Base-by-base conservation (phyloP, 2,113 vertebrate genomes). In the Holacanthus passer region DNA sequence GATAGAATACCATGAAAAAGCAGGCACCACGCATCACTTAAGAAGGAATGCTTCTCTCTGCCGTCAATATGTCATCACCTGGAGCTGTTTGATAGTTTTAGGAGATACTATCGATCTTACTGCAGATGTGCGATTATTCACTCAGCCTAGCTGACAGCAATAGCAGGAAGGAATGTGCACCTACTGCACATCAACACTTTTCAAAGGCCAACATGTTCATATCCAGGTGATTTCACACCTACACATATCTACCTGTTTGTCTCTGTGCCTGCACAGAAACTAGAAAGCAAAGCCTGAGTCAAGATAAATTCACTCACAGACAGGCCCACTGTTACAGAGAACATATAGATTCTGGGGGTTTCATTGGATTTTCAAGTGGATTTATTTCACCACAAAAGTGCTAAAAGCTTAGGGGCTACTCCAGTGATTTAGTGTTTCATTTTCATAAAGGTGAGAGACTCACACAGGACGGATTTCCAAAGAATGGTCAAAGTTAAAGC, bases 161-260 rank as follows among this genome's bases (percentile, higher is more conserved):
- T 85, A 5, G 80, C 86, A 74, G 24, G 47, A 80, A 91, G 86
- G 91, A 95, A 90, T 92, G 83, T 66, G 50, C 58, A 69, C 32
- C 27, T 47, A 58, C 45, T 71, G 20, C 31, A 58, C 59, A 72
- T 89, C 84, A 83, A 59, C 71, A 86, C 71, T 55, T 67, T 55
- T 41, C 39, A 71, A 62, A 62, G 65, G 24, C 31, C 37, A 41
- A 24, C 63, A 20, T 0, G 85, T 73, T 81, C 74, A 41, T 24
- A 53, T 65, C 29, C 70, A 53, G 52, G 66, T 53, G 56, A 75
- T 56, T 77, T 83, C 73, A 77, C 65, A 73, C 31, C 24, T 8
- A 19, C 22, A 56, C 6, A 29, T 10, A 32, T 63, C 59, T 27
- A n/a, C 39, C 77, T 50, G 29, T 32, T 69, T 43, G 32, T 55